Evolutionary conservation across 2,113 vertebrate genomes (phyloP).

Genomic region (Pygoscelis adeliae): DNA sequence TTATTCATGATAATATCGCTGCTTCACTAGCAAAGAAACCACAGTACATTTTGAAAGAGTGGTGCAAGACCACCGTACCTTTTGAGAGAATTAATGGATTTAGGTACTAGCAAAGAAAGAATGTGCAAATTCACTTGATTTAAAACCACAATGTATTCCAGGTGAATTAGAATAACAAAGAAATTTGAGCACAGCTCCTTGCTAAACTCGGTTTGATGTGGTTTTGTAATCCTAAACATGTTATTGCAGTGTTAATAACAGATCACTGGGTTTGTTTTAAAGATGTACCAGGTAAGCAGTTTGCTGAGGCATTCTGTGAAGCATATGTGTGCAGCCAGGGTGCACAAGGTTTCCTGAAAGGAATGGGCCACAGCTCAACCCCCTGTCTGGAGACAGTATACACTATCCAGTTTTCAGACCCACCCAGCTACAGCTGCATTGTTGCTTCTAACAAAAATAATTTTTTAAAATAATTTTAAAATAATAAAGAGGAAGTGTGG

Average conservation of each 20-base stretch:
- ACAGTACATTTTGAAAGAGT: background rate
- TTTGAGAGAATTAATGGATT: background rate
- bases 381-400: fast-evolving
- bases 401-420: background rate
- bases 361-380: background rate
- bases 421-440: background rate
- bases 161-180: background rate
- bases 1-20: background rate
- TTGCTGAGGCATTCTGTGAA: background rate
- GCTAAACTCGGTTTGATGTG: background rate
- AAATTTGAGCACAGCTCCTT: background rate
- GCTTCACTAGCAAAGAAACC: background rate
- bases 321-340: fast-evolving
- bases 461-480: background rate
- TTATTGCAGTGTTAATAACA: background rate
- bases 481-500: background rate
- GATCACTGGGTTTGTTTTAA: background rate
- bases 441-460: background rate
- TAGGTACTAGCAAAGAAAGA: background rate
- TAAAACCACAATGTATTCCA: background rate
- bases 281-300: background rate
- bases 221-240: background rate
- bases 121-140: background rate
- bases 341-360: background rate
- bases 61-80: background rate